Base-by-base conservation (phyloP, 2,888 invertebrate genomes). In the Oscheius sp. region DNA sequence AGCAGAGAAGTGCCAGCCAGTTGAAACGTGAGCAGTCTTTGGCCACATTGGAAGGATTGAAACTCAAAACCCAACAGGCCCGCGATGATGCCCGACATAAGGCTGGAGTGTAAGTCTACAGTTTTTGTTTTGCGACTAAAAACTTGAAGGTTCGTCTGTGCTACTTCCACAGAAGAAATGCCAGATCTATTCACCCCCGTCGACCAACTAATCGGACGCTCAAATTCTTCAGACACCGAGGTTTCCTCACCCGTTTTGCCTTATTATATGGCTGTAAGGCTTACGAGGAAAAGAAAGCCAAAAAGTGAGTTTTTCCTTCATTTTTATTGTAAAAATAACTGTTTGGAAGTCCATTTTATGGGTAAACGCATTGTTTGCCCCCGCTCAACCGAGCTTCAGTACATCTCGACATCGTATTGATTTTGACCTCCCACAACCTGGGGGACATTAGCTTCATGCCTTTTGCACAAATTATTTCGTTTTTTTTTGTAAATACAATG, bases 131-230 rank as follows among this genome's bases (percentile, higher is more conserved):
- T 66, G 51, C 48, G 35, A 57, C 42, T 66, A 11, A 60, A 51
- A 9, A 60, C 42, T 78, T 76, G 50, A 73, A 81, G 83, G 42
- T 87, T 87, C 70, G 42, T 79, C 1, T 87, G 86, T 73, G 86
- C 85, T 42, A 86, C 86, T 0, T 76, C 87, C 9, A 78, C 87
- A 32, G 88, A 87, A 29, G 96, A 96, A 90, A 95, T 95, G 93
- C 95, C 96, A 3, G 96, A 96, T 90, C 92, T 96, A 84, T 96
- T 96, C 92, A 94, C 94, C 84, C 94, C 95, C 66, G 94, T 96
- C 89, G 95, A 96, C 60, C 76, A 85, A 65, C 76, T 85, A 51
- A 74, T 84, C 37, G 48, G 47, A 53, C 53, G 68, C 29, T 21
- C 21, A 35, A 53, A 32, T n/a, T 35, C 51, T 2, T 68, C 68